phyloP scores from a whole-genome alignment of 2,888 invertebrate genomes.

The Ephialtes manifestator region DNA sequence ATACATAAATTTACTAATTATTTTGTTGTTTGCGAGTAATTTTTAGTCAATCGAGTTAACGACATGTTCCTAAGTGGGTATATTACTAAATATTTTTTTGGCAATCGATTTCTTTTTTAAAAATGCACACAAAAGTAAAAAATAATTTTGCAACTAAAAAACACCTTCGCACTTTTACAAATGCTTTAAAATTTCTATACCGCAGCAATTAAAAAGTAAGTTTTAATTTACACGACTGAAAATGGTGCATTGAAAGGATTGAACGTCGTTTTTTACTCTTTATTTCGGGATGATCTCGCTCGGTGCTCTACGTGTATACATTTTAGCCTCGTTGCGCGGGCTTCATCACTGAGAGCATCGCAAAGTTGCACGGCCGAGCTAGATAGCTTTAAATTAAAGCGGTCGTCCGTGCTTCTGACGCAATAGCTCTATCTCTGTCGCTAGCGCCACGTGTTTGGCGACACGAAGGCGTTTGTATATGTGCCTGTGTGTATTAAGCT shows the following conservation, averaged over 20 bases:
- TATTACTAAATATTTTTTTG: too few species aligned
- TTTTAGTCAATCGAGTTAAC: too few species aligned
- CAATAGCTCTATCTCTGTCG: constrained; percentile 33
- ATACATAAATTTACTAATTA: too few species aligned
- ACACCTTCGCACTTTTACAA: background rate
- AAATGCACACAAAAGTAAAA: too few species aligned
- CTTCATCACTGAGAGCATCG: constrained; percentile 31
- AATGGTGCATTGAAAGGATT: background rate
- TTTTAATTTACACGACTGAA: constrained; percentile 1
- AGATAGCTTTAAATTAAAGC: constrained; percentile 51
- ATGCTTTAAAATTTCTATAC: background rate
- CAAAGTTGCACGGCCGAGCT: constrained; percentile 25
- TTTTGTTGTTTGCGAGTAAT: too few species aligned
- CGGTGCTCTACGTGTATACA: background rate
- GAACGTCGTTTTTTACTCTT: background rate
- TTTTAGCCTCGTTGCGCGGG: constrained; percentile 22
- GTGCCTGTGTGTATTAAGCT: constrained; percentile 4
- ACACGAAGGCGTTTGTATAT: constrained; percentile 18
- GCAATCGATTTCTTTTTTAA: background rate
- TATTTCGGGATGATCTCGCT: constrained; percentile 13
- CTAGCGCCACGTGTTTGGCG: constrained; percentile 42
- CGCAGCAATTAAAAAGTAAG: constrained; percentile 11
- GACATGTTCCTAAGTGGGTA: too few species aligned
- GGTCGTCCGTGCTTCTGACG: constrained; percentile 38
- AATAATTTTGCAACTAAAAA: background rate